Conservation (phyloP, 2,797 vertebrate species). For the Taenioides sp. region DNA sequence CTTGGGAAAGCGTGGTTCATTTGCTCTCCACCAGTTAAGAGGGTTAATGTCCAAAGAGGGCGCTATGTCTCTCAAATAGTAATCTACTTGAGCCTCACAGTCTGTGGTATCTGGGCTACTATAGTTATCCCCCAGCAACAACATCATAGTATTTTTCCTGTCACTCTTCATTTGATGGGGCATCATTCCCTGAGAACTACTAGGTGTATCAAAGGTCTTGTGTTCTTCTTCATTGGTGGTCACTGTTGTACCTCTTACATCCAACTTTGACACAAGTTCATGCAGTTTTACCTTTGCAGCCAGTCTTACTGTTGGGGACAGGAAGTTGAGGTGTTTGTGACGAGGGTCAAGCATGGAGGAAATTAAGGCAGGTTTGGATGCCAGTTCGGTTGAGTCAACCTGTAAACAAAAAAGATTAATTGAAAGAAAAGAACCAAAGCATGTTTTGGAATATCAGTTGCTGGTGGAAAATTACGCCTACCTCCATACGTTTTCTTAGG, state of each 20-base stretch:
- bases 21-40: slow-evolving; percentile 67
- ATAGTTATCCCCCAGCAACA: slow-evolving; percentile 69
- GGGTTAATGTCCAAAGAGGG: slow-evolving; percentile 63
- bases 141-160: slow-evolving; percentile 66
- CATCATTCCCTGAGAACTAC: slow-evolving; percentile 39
- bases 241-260: slow-evolving; percentile 22
- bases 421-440: not conserved
- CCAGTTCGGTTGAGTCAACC: slow-evolving; percentile 54
- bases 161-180: slow-evolving; percentile 48
- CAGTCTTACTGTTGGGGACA: slow-evolving; percentile 56
- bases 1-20: slow-evolving; percentile 62
- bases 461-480: slow-evolving; percentile 22
- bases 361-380: slow-evolving; percentile 66
- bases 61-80: slow-evolving; percentile 66
- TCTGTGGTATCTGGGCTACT: slow-evolving; percentile 65
- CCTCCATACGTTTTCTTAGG: slow-evolving; percentile 63
- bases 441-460: not conserved
- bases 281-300: slow-evolving; percentile 68
- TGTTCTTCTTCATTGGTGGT: slow-evolving; percentile 56
- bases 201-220: slow-evolving; percentile 52
- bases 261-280: slow-evolving; percentile 61
- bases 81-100: slow-evolving; percentile 67
- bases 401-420: slow-evolving; percentile 18
- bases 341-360: slow-evolving; percentile 70
- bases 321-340: slow-evolving; percentile 69